phyloP scores from a whole-genome alignment of 92 coral and sea anemone species.

The Zoanthus gigantus region DNA sequence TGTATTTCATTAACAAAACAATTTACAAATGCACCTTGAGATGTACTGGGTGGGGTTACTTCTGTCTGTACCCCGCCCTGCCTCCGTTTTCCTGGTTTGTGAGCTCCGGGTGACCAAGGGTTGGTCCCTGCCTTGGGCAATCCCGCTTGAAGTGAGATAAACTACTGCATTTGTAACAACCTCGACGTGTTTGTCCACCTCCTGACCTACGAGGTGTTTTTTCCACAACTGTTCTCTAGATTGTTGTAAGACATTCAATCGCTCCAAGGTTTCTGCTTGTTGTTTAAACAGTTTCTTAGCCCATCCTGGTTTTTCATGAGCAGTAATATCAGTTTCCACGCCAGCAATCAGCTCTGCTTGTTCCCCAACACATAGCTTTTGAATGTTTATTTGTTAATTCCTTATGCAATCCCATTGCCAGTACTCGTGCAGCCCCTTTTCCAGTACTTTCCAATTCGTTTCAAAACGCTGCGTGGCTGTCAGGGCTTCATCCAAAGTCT shows the following conservation, averaged over 20 bases:
- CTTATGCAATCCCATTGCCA: neutral
- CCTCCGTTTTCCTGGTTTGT: constrained; percentile 39
- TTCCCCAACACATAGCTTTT: neutral
- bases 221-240: neutral
- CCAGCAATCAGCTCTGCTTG: neutral
- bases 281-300: neutral
- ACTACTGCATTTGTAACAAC: constrained; percentile 42
- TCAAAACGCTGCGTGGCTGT: constrained; percentile 21
- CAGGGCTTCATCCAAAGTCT: constrained; percentile 6
- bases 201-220: neutral
- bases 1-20: constrained; percentile 35
- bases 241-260: neutral
- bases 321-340: neutral
- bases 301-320: neutral
- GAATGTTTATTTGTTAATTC: neutral
- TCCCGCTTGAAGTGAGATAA: neutral
- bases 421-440: constrained; percentile 40
- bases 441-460: neutral
- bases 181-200: constrained; percentile 12
- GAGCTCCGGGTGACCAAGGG: neutral
- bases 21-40: constrained; percentile 29
- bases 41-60: constrained; percentile 30
- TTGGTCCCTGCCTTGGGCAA: constrained; percentile 36
- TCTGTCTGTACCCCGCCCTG: constrained; percentile 39
- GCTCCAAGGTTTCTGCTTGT: neutral